These are phyloP conservation scores for Eupithecia subfuscata DNA, from an alignment of 2,888 invertebrate genomes.

Conservation along the genomic window DNA sequence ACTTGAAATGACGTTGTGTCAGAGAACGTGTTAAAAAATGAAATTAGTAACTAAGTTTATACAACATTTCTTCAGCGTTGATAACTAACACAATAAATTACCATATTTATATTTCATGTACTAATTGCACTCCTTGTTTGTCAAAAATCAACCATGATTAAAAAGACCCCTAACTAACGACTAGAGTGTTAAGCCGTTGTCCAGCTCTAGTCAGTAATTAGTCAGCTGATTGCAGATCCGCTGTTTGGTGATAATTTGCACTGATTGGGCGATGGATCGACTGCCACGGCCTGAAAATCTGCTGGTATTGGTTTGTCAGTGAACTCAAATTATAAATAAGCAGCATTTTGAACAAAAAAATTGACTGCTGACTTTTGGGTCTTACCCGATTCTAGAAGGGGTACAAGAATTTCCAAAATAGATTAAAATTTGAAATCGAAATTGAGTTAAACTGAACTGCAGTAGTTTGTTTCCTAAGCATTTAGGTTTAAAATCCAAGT, in stretches of 20 bases:
- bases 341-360: neutral
- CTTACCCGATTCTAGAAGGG: too few relatives aligned
- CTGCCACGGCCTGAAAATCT: neutral
- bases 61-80: neutral
- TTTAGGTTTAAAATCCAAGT: too few relatives aligned
- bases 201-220: slow-evolving; percentile 7
- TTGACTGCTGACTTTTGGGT: too few relatives aligned
- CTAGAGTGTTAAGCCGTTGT: neutral
- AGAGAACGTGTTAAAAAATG: too few relatives aligned
- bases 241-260: slow-evolving; percentile 17
- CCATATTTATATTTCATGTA: neutral
- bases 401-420: too few relatives aligned
- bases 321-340: neutral
- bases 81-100: neutral
- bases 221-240: slow-evolving; percentile 15
- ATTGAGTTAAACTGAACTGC: too few relatives aligned
- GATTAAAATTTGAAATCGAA: too few relatives aligned
- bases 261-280: slow-evolving; percentile 6
- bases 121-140: neutral
- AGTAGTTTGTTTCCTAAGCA: too few relatives aligned
- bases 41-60: too few relatives aligned
- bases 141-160: neutral
- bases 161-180: neutral
- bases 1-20: too few relatives aligned
- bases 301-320: neutral